Evolutionary conservation across 2,888 invertebrate species (phyloP), one percentile per base, ranked within the genome.

Genomic region (Chesias legatella): DNA sequence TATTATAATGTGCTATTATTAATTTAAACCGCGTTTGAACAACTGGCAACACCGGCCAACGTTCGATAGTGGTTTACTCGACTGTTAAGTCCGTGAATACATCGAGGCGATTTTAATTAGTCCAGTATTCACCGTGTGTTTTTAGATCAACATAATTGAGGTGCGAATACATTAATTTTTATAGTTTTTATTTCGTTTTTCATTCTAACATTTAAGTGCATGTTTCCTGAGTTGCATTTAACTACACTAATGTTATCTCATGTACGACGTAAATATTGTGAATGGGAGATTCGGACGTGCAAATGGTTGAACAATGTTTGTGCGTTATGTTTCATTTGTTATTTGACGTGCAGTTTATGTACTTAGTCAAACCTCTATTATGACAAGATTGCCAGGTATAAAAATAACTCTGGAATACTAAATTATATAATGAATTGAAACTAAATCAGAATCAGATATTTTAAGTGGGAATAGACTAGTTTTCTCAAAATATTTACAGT

Each of bases 261-360:
- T 61, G 79, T 83, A 79, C 63, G 60, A 69, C 53, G 49, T 58
- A 74, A 71, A 78, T 76, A 73, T 68, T 63, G 63, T 68, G 56
- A 65, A 65, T 64, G 45, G 55, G 57, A 56, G 58, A 52, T 54
- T 60, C 52, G 57, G 60, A 61, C 72, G 73, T 77, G 73, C 73
- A 72, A 68, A 75, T 51, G 33, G 17, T 26, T 33, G 43, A 51
- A 56, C 48, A 57, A 52, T 58, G 58, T 48, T 31, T 21, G 7
- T 23, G 26, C 5, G 13, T 17, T 3, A n/a, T n/a, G n/a, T n/a
- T n/a, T n/a, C n/a, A n/a, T n/a, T n/a, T n/a, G n/a, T n/a, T n/a
- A n/a, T n/a, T n/a, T n/a, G n/a, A n/a, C n/a, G 13, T 17, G 13
- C 5, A 5, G 13, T 17, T 17, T 5, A 17, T 17, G 13, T 17